Evolutionary conservation across 2,797 vertebrate species (phyloP), one percentile per base, ranked within the genome.

Genomic region (Myioborus melanocephalus): DNA sequence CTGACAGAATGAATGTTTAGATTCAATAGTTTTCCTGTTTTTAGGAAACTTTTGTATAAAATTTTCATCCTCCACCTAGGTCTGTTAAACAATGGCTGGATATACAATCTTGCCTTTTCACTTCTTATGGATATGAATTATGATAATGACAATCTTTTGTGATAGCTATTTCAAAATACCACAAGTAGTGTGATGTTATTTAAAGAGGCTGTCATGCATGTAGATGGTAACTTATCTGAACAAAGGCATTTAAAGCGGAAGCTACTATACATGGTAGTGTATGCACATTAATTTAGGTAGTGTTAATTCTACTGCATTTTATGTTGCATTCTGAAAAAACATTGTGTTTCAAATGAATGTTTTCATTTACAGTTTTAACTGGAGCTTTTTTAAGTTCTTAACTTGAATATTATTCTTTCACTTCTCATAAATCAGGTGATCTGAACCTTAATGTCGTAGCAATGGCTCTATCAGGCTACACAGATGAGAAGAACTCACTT

Each of bases 381-480:
- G 23, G 27, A 26, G 44, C 34, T 41, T 60, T 80, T 91, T 57
- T 1, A 50, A 87, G 63, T 83, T n/a, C 7, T 59, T 68, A 65
- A 79, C 43, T 66, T 72, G 12, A 81, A 32, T 89, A 77, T 44
- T 84, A 26, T 21, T 89, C 8, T 88, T 91, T 94, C 28, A 35
- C 47, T 94, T 96, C 87, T 93, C 78, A 89, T 90, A 43, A 61
- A 90, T 15, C 97, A 99, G 99, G 99, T 83, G 99, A 99, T 97
- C 97, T 99, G 97, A 99, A 99, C 97, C 98, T 99, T 93, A 99
- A 99, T 35, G 99, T 99, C 60, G 99, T 99, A 84, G 99, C 99
- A 90, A 99, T 99, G 99, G 99, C 99, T 73, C 97, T 99, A 56
- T 99, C 99, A 1, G 99, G 99, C 66, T 99, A 99, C 96, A 99